Percentiles rank a stretch among this genome's conserved stretches.
phyloP scores from a whole-genome alignment of 2,113 vertebrate genomes.

The Nibea albiflora region DNA sequence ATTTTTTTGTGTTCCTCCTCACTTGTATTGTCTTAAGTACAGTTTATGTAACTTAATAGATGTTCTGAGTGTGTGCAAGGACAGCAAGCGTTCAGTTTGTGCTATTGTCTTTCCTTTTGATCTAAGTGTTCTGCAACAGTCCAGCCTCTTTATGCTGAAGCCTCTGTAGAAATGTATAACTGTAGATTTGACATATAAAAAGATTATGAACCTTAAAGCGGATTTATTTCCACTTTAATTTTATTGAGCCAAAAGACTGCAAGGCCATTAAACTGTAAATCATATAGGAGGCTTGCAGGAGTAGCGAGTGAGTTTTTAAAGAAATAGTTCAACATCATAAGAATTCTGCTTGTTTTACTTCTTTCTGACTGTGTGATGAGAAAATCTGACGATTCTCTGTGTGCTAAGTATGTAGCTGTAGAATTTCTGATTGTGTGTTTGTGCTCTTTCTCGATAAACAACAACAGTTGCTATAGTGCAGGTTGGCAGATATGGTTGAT shows the following conservation, averaged over 20 bases:
- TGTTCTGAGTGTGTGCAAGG: background rate
- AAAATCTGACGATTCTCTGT: background rate
- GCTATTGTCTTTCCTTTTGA: background rate
- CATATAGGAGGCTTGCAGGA: background rate
- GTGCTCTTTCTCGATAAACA: too few species aligned
- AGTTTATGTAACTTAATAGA: background rate
- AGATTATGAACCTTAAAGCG: background rate
- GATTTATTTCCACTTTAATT: background rate
- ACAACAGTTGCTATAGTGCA: too few species aligned
- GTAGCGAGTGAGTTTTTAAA: background rate
- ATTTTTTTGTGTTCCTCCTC: background rate
- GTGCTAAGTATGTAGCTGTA: too few species aligned
- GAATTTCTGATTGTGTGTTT: too few species aligned
- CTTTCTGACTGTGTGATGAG: background rate
- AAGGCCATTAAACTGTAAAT: background rate
- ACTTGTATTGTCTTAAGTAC: background rate
- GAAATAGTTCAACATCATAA: too few species aligned
- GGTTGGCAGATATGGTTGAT: too few species aligned
- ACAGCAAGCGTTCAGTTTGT: background rate
- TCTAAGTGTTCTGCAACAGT: background rate
- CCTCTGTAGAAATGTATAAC: background rate
- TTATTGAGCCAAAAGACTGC: background rate
- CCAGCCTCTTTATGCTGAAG: background rate
- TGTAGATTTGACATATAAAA: background rate
- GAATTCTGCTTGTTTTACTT: background rate